Percentiles rank a stretch among this genome's conserved stretches.
Evolutionary conservation across 2,888 invertebrate species (phyloP).

Genomic region (Aspidiotus destructor): DNA sequence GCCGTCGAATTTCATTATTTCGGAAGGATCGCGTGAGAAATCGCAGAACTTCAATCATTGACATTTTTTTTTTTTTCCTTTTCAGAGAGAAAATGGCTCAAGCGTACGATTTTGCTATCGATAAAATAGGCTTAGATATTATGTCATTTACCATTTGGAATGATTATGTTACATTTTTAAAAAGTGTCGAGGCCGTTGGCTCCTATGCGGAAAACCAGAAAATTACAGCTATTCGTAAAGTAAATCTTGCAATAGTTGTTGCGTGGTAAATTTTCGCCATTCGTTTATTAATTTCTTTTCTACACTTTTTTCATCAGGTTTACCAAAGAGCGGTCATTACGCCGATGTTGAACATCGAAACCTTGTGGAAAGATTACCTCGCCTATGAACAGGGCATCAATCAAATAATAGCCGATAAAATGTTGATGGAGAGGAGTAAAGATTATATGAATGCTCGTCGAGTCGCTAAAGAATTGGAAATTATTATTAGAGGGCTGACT

Average conservation of each 20-base stretch:
- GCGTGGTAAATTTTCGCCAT: background rate
- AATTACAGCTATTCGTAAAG: constrained; percentile 94
- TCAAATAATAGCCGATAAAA: constrained; percentile 84
- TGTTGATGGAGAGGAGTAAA: constrained; percentile 90
- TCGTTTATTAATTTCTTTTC: background rate
- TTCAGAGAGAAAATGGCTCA: constrained; percentile 98
- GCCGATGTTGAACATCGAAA: constrained; percentile 94
- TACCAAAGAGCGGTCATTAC: constrained; percentile 94
- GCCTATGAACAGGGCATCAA: constrained; percentile 90
- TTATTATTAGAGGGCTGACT: constrained; percentile 87
- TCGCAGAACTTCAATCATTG: background rate
- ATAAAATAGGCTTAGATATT: constrained; percentile 97
- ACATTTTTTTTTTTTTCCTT: constrained; percentile 30
- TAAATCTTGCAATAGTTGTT: constrained; percentile 40
- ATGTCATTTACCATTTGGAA: constrained; percentile 95
- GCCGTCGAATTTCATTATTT: constrained; percentile 39
- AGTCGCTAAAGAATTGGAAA: constrained; percentile 93
- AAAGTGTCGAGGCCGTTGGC: constrained; percentile 91
- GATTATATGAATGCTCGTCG: constrained; percentile 96
- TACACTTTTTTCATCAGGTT: constrained; percentile 47
- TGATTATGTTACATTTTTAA: constrained; percentile 93
- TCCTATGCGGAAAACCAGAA: constrained; percentile 99
- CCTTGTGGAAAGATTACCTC: constrained; percentile 95
- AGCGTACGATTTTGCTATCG: constrained; percentile 97
- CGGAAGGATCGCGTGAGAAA: background rate